phyloP scores from a whole-genome alignment of 2,113 vertebrate species.

The Phylloscopus trochilus region DNA sequence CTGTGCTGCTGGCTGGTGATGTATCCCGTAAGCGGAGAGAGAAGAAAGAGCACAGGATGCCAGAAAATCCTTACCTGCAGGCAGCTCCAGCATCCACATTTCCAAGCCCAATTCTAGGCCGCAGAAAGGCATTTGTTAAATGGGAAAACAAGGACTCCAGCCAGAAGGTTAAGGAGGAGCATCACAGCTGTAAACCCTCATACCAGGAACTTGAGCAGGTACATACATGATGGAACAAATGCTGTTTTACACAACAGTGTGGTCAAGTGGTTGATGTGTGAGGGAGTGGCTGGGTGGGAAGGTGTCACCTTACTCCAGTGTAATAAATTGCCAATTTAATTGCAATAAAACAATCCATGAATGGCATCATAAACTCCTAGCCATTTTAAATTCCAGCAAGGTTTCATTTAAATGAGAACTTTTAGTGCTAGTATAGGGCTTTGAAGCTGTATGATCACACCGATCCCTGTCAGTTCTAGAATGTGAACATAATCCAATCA shows the following conservation, averaged over 20 bases:
- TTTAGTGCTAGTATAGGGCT: neutral
- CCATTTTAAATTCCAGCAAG: neutral
- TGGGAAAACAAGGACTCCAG: slow-evolving; percentile 91
- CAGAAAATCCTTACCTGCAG: slow-evolving; percentile 63
- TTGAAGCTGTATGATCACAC: neutral
- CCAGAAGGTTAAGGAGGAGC: slow-evolving; percentile 79
- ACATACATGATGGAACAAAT: neutral
- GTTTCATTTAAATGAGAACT: neutral
- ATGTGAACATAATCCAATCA: neutral
- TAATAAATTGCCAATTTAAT: neutral
- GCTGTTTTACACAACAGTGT: neutral
- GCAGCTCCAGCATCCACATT: slow-evolving; percentile 70
- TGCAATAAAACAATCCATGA: neutral
- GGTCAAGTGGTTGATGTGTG: neutral
- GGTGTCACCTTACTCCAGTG: neutral
- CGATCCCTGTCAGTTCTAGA: neutral
- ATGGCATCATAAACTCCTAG: neutral
- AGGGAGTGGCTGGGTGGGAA: neutral
- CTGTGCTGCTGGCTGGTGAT: neutral
- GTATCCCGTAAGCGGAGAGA: neutral
- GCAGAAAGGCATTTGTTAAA: slow-evolving; percentile 86
- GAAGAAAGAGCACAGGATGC: slow-evolving; percentile 43
- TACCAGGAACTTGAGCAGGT: slow-evolving; percentile 87
- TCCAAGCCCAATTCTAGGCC: slow-evolving; percentile 84
- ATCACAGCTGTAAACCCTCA: slow-evolving; percentile 75